phyloP scores from a whole-genome alignment of 1,140 invertebrate species.

The Homalodisca vitripennis region DNA sequence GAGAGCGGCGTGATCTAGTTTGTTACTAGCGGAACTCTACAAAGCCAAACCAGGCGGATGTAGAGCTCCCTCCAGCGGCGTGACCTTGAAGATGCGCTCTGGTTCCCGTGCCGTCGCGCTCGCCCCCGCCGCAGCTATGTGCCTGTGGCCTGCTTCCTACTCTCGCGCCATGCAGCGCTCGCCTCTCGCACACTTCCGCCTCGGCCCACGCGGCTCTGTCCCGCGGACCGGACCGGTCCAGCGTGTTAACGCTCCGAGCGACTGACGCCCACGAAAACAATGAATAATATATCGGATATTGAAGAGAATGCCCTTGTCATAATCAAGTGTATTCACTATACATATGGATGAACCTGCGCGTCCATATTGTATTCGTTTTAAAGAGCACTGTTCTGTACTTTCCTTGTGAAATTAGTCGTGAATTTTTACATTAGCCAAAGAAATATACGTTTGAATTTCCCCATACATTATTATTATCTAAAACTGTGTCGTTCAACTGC shows the following conservation, averaged over 20 bases:
- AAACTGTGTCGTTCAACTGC: too few species aligned
- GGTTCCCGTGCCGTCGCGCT: conserved; percentile 8
- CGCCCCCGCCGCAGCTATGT: neutral
- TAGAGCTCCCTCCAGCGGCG: neutral
- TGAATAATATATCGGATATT: conserved; percentile 23
- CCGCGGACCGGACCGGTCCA: neutral
- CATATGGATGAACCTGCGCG: conserved; percentile 3
- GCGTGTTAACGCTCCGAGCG: too few species aligned
- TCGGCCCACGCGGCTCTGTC: neutral
- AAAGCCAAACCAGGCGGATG: neutral
- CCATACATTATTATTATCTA: too few species aligned
- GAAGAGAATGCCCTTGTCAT: neutral
- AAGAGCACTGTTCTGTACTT: neutral
- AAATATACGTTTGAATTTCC: too few species aligned
- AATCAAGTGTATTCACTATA: neutral
- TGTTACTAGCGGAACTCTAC: neutral
- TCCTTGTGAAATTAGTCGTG: too few species aligned
- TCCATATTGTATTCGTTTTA: neutral
- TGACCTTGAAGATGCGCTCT: conserved; percentile 25
- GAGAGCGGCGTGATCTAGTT: neutral
- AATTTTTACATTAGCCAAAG: too few species aligned
- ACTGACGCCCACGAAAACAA: conserved; percentile 15
- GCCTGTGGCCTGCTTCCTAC: neutral
- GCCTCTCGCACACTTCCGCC: neutral
- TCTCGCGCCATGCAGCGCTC: neutral